phyloP scores from a whole-genome alignment of 2,888 invertebrate species.

The Enchytraeus crypticus region DNA sequence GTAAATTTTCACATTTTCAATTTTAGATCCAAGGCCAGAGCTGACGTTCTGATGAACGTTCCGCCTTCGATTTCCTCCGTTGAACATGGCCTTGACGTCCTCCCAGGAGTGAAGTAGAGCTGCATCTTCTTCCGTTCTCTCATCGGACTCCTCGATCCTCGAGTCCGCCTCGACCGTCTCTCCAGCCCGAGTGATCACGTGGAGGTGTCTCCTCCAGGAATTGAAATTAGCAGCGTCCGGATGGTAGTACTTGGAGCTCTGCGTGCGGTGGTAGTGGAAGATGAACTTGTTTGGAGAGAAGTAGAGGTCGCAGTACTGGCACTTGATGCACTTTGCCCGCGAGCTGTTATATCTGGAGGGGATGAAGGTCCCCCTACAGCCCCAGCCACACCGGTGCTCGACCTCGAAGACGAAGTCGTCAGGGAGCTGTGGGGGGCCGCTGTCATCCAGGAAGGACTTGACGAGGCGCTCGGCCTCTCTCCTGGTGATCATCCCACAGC shows the following conservation, averaged over 20 bases:
- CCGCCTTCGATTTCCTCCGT: slow-evolving; percentile 84
- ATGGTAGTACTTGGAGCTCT: slow-evolving; percentile 62
- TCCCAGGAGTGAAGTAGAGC: slow-evolving; percentile 69
- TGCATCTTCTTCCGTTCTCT: slow-evolving; percentile 52
- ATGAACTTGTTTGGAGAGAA: slow-evolving; percentile 98
- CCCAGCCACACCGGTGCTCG: slow-evolving; percentile 91
- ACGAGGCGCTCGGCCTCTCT: slow-evolving; percentile 82
- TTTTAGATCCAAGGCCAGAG: background rate
- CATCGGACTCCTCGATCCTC: too few species aligned
- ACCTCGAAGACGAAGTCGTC: slow-evolving; percentile 91
- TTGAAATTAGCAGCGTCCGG: slow-evolving; percentile 98
- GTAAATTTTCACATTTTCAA: background rate
- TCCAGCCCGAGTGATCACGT: slow-evolving; percentile 62
- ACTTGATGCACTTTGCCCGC: slow-evolving; percentile 92
- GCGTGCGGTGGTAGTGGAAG: slow-evolving; percentile 77
- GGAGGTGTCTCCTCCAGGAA: slow-evolving; percentile 92
- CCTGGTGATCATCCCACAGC: slow-evolving; percentile 80
- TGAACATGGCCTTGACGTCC: slow-evolving; percentile 98
- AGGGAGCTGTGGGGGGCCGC: slow-evolving; percentile 59
- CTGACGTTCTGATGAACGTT: background rate
- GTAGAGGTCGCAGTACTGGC: slow-evolving; percentile 81
- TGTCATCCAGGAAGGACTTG: slow-evolving; percentile 80
- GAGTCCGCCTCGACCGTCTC: too few species aligned
- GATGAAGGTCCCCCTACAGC: slow-evolving; percentile 62
- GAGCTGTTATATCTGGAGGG: slow-evolving; percentile 57